These are phyloP conservation scores for Philonicus albiceps DNA, from an alignment of 2,888 invertebrate genomes.

Conservation along the genomic window DNA sequence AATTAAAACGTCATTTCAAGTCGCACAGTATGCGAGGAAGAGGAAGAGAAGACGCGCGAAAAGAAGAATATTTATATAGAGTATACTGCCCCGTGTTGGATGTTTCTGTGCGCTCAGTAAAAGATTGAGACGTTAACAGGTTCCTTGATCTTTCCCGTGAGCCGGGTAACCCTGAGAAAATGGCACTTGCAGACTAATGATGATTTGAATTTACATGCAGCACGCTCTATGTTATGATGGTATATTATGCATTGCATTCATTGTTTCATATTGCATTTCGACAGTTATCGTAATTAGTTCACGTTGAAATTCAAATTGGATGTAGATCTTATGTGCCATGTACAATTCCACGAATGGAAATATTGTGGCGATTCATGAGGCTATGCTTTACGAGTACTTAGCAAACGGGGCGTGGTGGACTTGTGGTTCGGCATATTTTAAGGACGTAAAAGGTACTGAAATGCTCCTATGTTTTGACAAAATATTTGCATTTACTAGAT, in stretches of 20 bases:
- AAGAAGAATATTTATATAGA: background rate
- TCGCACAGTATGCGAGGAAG: background rate
- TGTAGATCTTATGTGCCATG: background rate
- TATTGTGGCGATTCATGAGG: background rate
- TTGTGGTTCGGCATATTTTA: background rate
- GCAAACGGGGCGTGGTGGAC: background rate
- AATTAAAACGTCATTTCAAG: constrained; percentile 29
- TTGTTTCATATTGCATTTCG: constrained; percentile 20
- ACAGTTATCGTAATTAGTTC: constrained; percentile 35
- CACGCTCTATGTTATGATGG: background rate
- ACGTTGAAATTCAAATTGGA: constrained; percentile 7
- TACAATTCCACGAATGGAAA: background rate
- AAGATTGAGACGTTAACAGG: background rate
- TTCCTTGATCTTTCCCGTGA: constrained; percentile 13
- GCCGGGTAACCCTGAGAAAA: constrained; percentile 11
- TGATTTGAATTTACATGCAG: constrained; percentile 9
- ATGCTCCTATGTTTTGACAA: background rate
- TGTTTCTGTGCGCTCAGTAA: background rate
- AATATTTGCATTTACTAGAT: background rate
- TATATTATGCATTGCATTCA: background rate
- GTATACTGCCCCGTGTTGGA: background rate
- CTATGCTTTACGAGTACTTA: background rate
- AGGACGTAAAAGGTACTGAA: background rate
- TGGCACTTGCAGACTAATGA: constrained; percentile 16
- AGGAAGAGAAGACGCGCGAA: background rate